Evolutionary conservation across 1,140 invertebrate genomes (phyloP).

Genomic region (Platyura marginata): DNA sequence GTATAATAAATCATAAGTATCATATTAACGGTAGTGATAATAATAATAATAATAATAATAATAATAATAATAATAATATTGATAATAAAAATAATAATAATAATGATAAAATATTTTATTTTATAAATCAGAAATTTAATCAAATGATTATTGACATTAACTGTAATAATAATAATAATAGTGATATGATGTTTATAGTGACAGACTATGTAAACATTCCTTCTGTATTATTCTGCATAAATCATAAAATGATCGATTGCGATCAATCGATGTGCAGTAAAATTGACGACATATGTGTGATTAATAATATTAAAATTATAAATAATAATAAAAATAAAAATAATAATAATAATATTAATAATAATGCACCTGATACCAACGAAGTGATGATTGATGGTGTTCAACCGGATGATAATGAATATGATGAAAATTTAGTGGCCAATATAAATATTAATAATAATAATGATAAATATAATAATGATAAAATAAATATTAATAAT

Average conservation of each 20-base stretch:
- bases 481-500: too few relatives aligned
- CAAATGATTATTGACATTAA: neutral
- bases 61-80: neutral
- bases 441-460: too few relatives aligned
- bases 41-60: neutral
- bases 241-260: neutral
- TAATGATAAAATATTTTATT: neutral
- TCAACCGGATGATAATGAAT: too few relatives aligned
- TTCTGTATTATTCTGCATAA: neutral
- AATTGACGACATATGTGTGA: too few relatives aligned
- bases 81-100: neutral
- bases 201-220: neutral
- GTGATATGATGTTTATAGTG: too few relatives aligned
- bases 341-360: too few relatives aligned
- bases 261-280: neutral
- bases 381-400: too few relatives aligned
- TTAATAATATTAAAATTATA: too few relatives aligned
- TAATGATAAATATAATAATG: too few relatives aligned
- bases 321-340: too few relatives aligned
- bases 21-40: neutral
- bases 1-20: neutral
- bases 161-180: neutral
- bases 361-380: too few relatives aligned
- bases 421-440: too few relatives aligned
- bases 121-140: neutral